Evolutionary conservation across 2,797 vertebrate species (phyloP).

Genomic region (Dromococcyx pavoninus): DNA sequence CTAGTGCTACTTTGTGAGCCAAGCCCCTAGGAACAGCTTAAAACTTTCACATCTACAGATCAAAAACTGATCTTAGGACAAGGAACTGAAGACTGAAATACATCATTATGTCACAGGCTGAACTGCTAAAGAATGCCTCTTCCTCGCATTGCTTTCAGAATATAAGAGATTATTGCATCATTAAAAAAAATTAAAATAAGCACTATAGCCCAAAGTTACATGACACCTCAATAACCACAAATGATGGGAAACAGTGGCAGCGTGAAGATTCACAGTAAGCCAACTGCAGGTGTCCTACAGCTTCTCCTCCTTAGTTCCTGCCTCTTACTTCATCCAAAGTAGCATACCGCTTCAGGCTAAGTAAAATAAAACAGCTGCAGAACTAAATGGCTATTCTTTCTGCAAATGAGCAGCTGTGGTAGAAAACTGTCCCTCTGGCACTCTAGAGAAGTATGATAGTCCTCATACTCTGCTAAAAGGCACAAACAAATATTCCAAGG

Average conservation of each 20-base stretch:
- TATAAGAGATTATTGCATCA: background rate
- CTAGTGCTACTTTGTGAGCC: background rate
- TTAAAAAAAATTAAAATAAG: background rate
- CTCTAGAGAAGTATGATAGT: background rate
- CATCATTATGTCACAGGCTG: background rate
- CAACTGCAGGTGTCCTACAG: conserved; percentile 25
- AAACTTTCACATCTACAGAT: background rate
- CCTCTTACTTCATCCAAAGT: conserved; percentile 40
- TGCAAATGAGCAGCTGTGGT: conserved; percentile 57
- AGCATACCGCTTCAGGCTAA: conserved; percentile 53
- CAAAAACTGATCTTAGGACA: background rate
- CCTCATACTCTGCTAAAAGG: background rate
- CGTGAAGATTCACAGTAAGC: background rate
- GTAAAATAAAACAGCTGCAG: conserved; percentile 66
- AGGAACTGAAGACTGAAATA: background rate
- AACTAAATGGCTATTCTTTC: conserved; percentile 53
- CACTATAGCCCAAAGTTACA: background rate
- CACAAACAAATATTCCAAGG: background rate
- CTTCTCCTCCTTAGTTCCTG: conserved; percentile 30
- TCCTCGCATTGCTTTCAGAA: background rate
- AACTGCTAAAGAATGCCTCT: background rate
- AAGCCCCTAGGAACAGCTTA: background rate
- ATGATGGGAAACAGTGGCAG: background rate
- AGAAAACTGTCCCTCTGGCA: conserved; percentile 52
- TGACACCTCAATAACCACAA: background rate